Conservation (phyloP, 2,888 invertebrate species). For the Thelaira solivaga region DNA sequence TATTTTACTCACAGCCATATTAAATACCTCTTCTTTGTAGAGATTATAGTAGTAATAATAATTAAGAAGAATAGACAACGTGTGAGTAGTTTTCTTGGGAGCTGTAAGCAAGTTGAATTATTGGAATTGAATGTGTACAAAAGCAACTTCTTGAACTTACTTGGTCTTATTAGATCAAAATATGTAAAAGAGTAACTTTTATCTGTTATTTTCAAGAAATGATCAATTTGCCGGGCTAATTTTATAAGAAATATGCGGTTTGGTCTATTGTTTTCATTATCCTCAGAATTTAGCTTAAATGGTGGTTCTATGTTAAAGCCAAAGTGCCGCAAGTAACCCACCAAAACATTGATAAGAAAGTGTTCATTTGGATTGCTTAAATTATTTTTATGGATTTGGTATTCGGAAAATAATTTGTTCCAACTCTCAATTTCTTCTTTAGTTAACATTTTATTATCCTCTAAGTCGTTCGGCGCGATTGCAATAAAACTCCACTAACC, state of each 20-base stretch:
- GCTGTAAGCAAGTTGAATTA: slow-evolving; percentile 65
- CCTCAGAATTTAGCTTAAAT: slow-evolving; percentile 47
- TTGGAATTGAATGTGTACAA: not conserved
- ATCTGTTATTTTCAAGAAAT: slow-evolving; percentile 72
- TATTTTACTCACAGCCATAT: slow-evolving; percentile 64
- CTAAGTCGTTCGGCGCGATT: too few species aligned
- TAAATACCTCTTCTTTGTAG: slow-evolving; percentile 70
- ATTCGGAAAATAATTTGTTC: slow-evolving; percentile 70
- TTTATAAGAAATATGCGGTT: slow-evolving; percentile 69
- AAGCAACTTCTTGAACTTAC: slow-evolving; percentile 66
- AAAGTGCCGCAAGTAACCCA: slow-evolving; percentile 70
- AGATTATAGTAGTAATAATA: slow-evolving; percentile 72
- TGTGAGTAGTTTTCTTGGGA: slow-evolving; percentile 70
- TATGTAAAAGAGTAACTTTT: slow-evolving; percentile 70
- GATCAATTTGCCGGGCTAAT: slow-evolving; percentile 70
- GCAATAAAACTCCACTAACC: too few species aligned
- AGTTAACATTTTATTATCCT: slow-evolving; percentile 63
- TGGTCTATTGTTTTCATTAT: slow-evolving; percentile 65
- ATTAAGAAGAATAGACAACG: slow-evolving; percentile 70
- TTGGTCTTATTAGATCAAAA: slow-evolving; percentile 70
- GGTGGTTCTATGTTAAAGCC: slow-evolving; percentile 71
- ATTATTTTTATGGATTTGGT: slow-evolving; percentile 68
- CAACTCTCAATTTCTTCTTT: slow-evolving; percentile 67
- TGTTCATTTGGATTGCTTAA: slow-evolving; percentile 69
- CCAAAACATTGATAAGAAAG: slow-evolving; percentile 69